Conservation (phyloP, 2,888 invertebrate genomes). For the Branchellion lobata region DNA sequence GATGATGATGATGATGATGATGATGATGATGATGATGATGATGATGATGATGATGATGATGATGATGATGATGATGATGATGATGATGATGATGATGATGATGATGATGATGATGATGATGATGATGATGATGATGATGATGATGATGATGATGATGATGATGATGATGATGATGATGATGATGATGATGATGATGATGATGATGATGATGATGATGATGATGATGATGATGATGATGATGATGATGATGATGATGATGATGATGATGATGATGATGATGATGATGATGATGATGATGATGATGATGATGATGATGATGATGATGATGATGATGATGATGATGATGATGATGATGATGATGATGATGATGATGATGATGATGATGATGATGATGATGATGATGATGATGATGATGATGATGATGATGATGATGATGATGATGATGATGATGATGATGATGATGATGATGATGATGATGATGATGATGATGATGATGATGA, state of each 20-base stretch:
- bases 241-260: not conserved
- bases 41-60: conserved; percentile 6
- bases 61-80: not conserved
- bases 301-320: not conserved
- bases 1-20: not conserved
- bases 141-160: not conserved
- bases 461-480: conserved; percentile 13
- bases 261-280: conserved; percentile 14
- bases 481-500: not conserved
- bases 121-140: conserved; percentile 11
- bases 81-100: conserved; percentile 13
- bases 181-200: conserved; percentile 12
- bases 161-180: not conserved
- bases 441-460: not conserved
- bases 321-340: conserved; percentile 13
- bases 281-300: conserved; percentile 6
- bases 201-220: not conserved
- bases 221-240: conserved; percentile 13
- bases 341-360: not conserved
- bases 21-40: conserved; percentile 14
- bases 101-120: not conserved
- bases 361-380: conserved; percentile 11
- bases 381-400: not conserved
- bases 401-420: not conserved
- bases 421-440: conserved; percentile 12